Evolutionary conservation across 2,113 vertebrate genomes (phyloP), one percentile per base, ranked within the genome.

Genomic region (Merops nubicus): DNA sequence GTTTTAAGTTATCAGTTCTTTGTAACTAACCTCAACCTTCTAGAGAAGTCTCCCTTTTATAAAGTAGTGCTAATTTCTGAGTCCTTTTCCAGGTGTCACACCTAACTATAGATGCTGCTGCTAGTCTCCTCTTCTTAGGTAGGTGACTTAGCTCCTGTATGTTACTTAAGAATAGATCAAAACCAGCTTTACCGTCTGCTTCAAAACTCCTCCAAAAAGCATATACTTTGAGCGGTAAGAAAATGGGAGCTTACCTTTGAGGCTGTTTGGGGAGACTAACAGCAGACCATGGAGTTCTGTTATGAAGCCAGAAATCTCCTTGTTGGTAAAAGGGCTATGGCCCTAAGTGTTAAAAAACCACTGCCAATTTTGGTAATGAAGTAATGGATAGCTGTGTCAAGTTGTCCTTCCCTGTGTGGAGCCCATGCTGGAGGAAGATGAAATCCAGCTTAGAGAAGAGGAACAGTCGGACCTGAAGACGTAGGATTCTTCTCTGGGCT

Each of bases 351-450:
- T 87, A 1, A 4, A 72, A 79, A 87, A 51, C 5, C 28, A 14
- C 19, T 50, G 33, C 31, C 25, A 42, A 2, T 78, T 75, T 89
- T 93, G 25, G 29, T 54, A 60, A 48, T 1, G 3, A 67, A n/a
- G 28, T 68, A 43, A 63, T 28, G 23, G 60, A 54, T 56, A 64
- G 31, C 11, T n/a, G n/a, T 14, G 2, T 9, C 31, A 73, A n/a
- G 45, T 64, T 79, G 51, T 85, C 57, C 42, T 72, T 5, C 15
- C 26, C 14, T 1, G 0, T 26, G 16, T 15, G 17, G 28, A 89
- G 23, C 7, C 19, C 0, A 1, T 0, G 0, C 12, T 36, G 15
- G 34, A 51, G 23, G 31, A 77, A 73, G n/a, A 45, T 13, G 9
- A 45, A 91, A 77, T 62, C 18, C 42, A 40, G 25, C 38, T 31